These are phyloP conservation scores for Pseudotriccus pelzelni DNA, from an alignment of 2,797 vertebrate species.

Conservation along the genomic window DNA sequence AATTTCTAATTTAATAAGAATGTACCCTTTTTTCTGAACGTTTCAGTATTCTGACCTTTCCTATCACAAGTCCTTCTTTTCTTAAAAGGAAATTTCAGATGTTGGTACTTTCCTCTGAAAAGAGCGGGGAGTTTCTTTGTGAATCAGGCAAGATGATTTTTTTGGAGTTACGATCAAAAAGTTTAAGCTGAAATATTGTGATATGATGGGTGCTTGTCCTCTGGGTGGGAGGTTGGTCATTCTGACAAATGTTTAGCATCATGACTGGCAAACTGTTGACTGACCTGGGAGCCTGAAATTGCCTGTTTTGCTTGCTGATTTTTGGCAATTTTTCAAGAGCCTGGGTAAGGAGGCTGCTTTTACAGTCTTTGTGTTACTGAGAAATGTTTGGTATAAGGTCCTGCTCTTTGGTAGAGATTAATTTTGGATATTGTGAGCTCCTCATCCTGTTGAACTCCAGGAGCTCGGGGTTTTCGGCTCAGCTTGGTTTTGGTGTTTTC, in stretches of 20 bases:
- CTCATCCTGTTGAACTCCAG: background rate
- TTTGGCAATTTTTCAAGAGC: background rate
- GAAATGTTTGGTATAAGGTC: background rate
- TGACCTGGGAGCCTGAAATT: background rate
- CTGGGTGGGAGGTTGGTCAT: background rate
- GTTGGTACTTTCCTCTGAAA: background rate
- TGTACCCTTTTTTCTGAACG: fast-evolving
- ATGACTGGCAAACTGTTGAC: fast-evolving
- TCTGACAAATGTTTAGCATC: background rate
- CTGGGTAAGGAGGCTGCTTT: background rate
- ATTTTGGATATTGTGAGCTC: background rate
- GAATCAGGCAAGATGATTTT: background rate
- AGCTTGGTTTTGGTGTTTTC: background rate
- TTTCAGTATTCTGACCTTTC: background rate
- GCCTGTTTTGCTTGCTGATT: background rate
- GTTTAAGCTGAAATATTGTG: background rate
- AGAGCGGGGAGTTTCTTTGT: background rate
- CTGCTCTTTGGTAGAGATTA: background rate
- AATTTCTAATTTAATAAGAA: background rate
- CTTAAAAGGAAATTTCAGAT: background rate
- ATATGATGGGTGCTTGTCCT: background rate
- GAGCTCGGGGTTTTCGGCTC: background rate
- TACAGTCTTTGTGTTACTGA: fast-evolving
- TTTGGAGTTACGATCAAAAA: background rate
- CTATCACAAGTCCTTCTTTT: fast-evolving